A percentile compares a stretch with the other conserved stretches of the same genome.
Evolutionary conservation across 2,113 vertebrate genomes (phyloP).

Genomic region (Camelus dromedarius): DNA sequence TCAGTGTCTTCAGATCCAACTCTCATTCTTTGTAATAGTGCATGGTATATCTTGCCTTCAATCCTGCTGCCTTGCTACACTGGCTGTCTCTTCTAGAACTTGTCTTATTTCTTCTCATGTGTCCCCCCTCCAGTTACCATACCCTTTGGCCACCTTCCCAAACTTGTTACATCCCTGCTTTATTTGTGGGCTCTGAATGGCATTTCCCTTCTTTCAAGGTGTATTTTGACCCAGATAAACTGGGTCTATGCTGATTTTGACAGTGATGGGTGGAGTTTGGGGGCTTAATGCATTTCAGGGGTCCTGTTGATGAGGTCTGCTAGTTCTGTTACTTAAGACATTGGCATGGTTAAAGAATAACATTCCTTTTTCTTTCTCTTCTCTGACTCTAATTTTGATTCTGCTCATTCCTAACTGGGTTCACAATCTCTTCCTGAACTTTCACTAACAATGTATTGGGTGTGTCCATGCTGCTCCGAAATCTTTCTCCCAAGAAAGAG

Average conservation of each 20-base stretch:
- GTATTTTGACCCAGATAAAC: not conserved
- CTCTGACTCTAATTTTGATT: constrained; percentile 46
- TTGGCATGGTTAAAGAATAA: not conserved
- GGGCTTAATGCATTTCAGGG: not conserved
- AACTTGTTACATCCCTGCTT: not conserved
- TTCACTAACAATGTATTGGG: constrained; percentile 42
- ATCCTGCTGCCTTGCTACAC: not conserved
- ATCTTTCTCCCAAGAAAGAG: constrained; percentile 42
- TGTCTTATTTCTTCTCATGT: not conserved
- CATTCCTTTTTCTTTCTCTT: not conserved
- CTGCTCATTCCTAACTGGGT: not conserved
- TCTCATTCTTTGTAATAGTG: not conserved
- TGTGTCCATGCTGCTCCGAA: constrained; percentile 42
- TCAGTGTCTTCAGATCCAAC: not conserved
- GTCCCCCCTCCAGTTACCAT: not conserved
- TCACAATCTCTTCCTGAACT: constrained; percentile 57
- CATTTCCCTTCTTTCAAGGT: not conserved
- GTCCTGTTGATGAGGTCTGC: not conserved
- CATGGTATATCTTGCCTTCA: not conserved
- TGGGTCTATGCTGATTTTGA: not conserved
- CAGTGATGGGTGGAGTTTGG: not conserved
- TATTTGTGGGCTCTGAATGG: not conserved
- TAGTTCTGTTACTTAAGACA: not conserved
- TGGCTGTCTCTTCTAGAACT: not conserved
- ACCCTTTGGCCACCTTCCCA: not conserved